Evolutionary conservation across 2,797 vertebrate species (phyloP).

Genomic region (Hafferia zeledoni): DNA sequence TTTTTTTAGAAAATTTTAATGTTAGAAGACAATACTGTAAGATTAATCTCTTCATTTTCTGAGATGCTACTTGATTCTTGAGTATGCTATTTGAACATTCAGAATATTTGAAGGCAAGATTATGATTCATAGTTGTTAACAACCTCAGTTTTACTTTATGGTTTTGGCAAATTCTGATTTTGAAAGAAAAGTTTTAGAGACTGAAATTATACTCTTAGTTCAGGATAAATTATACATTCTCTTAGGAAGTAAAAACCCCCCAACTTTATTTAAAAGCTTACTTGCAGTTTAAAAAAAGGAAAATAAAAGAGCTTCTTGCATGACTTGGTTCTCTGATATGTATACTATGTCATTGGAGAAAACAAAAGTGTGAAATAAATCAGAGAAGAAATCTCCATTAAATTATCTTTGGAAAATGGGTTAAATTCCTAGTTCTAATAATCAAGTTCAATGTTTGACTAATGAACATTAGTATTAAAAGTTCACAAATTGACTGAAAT

Average conservation of each 20-base stretch:
- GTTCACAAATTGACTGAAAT: neutral
- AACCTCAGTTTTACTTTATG: neutral
- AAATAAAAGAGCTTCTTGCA: neutral
- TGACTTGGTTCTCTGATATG: neutral
- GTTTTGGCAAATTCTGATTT: neutral
- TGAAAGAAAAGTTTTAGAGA: neutral
- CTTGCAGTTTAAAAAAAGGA: neutral
- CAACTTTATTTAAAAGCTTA: neutral
- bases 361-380: neutral
- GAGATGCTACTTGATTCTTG: neutral
- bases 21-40: neutral
- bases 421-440: neutral
- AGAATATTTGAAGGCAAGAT: neutral
- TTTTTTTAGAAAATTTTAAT: neutral
- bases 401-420: neutral
- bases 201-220: neutral
- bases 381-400: neutral
- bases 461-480: neutral
- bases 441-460: neutral
- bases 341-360: neutral
- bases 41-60: neutral
- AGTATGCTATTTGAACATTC: neutral
- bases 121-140: neutral
- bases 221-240: neutral
- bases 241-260: neutral